A percentile compares a stretch with the other conserved stretches of the same genome.
phyloP scores from a whole-genome alignment of 2,888 invertebrate species.

The Hirtodrosophila duncani region DNA sequence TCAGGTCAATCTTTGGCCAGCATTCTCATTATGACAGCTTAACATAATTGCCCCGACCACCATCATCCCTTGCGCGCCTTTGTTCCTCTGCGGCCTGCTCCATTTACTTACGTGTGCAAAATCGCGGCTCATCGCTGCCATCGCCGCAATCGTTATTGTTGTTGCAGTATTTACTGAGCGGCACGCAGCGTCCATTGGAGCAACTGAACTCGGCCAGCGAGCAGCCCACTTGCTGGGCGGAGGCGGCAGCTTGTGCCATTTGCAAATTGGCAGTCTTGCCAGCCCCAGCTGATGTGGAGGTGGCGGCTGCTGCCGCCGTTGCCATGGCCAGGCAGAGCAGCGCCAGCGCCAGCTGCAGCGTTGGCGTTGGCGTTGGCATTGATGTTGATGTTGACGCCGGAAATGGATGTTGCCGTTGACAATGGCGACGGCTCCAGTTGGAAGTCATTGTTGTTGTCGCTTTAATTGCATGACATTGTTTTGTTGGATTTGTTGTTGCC shows the following conservation, averaged over 20 bases:
- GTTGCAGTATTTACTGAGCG: constrained; percentile 87
- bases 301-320: constrained; percentile 32
- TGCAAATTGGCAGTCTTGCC: constrained; percentile 60
- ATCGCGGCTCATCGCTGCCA: constrained; percentile 87
- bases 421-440: constrained; percentile 39
- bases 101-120: constrained; percentile 87
- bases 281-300: constrained; percentile 28
- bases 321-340: constrained; percentile 22
- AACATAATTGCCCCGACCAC: constrained; percentile 43
- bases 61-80: neutral
- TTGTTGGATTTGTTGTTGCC: constrained; percentile 24
- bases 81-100: neutral
- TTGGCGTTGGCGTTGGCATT: constrained; percentile 29
- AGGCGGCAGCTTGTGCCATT: constrained; percentile 24
- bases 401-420: constrained; percentile 37
- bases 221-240: constrained; percentile 64
- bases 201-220: constrained; percentile 77
- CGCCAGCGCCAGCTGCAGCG: constrained; percentile 14
- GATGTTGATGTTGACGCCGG: constrained; percentile 39
- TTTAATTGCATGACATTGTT: constrained; percentile 43
- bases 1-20: too few relatives aligned
- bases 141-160: constrained; percentile 89
- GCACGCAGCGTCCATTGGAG: constrained; percentile 78
- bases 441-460: constrained; percentile 44
- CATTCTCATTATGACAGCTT: constrained; percentile 49